Conservation (phyloP, 2,113 vertebrate genomes). For the Lasiurus borealis region DNA sequence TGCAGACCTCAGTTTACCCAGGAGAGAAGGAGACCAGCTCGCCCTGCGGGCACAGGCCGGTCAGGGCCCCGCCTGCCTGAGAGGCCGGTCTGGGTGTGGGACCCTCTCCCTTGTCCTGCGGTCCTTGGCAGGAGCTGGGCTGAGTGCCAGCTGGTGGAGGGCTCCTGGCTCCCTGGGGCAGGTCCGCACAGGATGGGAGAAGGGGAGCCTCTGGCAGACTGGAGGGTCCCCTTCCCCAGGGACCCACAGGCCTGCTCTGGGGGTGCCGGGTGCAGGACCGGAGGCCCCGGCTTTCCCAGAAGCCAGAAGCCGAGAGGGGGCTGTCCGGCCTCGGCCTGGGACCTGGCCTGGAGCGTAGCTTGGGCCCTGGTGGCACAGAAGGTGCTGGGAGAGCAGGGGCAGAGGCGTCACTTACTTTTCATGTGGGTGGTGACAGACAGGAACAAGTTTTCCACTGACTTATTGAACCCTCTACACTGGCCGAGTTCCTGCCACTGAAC, state of each 20-base stretch:
- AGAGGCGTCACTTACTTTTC: slow-evolving; percentile 89
- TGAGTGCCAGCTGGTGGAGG: fast-evolving
- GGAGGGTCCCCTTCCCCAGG: not conserved
- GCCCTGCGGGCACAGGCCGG: not conserved
- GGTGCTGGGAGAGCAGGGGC: fast-evolving
- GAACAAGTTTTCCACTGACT: slow-evolving; percentile 94
- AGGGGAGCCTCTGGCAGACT: not conserved
- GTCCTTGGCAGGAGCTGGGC: not conserved
- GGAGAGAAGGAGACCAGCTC: not conserved
- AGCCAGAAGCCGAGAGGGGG: not conserved
- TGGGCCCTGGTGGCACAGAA: fast-evolving
- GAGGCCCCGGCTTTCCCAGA: not conserved
- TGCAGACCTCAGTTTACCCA: not conserved
- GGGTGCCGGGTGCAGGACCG: fast-evolving
- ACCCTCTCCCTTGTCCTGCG: not conserved
- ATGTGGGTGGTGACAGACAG: slow-evolving; percentile 90
- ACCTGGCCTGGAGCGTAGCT: no score
- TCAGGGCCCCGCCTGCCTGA: fast-evolving
- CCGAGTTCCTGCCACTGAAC: slow-evolving; percentile 87
- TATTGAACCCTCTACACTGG: slow-evolving; percentile 89
- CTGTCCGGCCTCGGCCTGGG: not conserved
- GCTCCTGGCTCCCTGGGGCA: not conserved
- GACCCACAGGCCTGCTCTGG: not conserved
- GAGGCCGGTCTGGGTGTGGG: not conserved
- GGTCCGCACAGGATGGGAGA: not conserved